These are phyloP conservation scores for Pachydiplax longipennis DNA, from an alignment of 2,888 invertebrate genomes.

Conservation along the genomic window DNA sequence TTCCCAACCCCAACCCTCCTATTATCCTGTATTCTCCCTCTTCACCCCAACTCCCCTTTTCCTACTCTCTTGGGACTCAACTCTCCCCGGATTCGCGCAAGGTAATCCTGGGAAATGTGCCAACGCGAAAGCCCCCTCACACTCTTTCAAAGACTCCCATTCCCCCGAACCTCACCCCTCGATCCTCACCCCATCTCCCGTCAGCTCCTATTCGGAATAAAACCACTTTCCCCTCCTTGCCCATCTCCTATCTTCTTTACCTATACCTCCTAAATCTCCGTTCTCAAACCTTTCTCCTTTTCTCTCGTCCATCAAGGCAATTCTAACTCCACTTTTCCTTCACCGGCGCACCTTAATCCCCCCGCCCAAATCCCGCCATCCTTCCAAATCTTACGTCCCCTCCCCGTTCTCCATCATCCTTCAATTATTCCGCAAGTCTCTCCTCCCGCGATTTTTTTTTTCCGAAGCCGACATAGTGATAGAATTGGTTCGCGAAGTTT, in stretches of 20 bases:
- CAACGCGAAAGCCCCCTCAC: neutral
- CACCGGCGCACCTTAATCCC: neutral
- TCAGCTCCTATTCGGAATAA: neutral
- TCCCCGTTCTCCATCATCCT: neutral
- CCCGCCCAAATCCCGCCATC: neutral
- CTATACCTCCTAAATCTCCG: neutral
- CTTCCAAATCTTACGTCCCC: neutral
- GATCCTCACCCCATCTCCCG: neutral
- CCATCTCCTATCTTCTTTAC: neutral
- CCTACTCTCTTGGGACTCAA: neutral
- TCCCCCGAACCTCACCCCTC: neutral
- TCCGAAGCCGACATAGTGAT: neutral
- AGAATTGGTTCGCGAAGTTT: too few species aligned
- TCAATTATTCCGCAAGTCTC: neutral
- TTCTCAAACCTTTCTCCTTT: neutral
- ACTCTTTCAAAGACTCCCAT: neutral
- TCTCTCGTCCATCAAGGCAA: neutral
- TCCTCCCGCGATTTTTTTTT: neutral
- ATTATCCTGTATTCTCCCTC: neutral
- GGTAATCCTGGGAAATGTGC: conserved; percentile 26
- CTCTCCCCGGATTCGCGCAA: neutral
- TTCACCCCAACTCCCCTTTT: neutral
- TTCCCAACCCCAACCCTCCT: neutral
- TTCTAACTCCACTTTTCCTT: neutral
- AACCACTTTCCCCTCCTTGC: neutral